Evolutionary conservation across 2,888 invertebrate genomes (phyloP).

Genomic region (Andrena fulva): DNA sequence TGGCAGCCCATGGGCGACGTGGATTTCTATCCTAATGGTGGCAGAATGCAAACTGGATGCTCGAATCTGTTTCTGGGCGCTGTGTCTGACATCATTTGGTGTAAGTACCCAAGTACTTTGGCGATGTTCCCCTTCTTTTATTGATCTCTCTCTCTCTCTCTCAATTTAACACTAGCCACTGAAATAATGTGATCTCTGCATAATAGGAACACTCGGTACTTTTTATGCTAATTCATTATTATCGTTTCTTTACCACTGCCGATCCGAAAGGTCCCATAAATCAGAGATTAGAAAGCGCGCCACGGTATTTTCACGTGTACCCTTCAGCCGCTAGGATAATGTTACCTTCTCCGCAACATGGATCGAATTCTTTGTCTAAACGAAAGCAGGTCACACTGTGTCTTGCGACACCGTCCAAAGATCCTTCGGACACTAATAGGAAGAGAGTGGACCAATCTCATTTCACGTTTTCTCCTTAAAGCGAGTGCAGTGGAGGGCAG

Average conservation of each 20-base stretch:
- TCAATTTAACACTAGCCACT: neutral
- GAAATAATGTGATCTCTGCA: too few relatives aligned
- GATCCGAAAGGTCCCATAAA: constrained; percentile 40
- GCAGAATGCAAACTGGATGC: constrained; percentile 96
- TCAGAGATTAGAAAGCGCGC: constrained; percentile 79
- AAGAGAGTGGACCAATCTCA: neutral
- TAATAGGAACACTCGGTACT: neutral
- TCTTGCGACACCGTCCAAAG: constrained; percentile 16
- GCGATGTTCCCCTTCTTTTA: neutral
- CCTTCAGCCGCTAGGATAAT: constrained; percentile 62
- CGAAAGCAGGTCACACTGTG: constrained; percentile 76
- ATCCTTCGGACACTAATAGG: neutral
- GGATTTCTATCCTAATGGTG: constrained; percentile 96
- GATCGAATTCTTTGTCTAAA: constrained; percentile 69
- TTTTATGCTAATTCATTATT: neutral
- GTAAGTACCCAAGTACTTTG: constrained; percentile 85
- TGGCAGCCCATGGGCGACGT: constrained; percentile 97
- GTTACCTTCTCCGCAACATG: constrained; percentile 74
- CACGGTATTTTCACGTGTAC: constrained; percentile 72
- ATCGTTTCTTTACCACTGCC: neutral
- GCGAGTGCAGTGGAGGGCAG: constrained; percentile 93
- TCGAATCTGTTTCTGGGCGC: constrained; percentile 96
- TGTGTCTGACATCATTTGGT: constrained; percentile 95
- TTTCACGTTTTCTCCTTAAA: constrained; percentile 71
- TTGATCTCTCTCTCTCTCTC: neutral